A percentile compares a stretch with the other conserved stretches of the same genome.
Conservation (phyloP, 1,140 invertebrate species). For the Eueides isabella region DNA sequence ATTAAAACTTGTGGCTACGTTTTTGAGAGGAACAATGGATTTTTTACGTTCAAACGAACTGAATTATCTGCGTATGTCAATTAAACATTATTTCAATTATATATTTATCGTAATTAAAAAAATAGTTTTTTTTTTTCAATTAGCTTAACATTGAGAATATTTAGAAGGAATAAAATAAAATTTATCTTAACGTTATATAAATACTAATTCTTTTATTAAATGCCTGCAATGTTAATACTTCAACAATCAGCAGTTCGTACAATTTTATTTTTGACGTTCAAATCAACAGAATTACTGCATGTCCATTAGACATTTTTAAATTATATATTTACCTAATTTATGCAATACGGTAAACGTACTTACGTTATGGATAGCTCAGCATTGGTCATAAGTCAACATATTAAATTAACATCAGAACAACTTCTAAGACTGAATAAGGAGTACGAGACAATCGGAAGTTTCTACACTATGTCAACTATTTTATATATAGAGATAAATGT, state of each 20-base stretch:
- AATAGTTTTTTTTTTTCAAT: not conserved
- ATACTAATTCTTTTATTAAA: not conserved
- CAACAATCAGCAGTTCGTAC: no score
- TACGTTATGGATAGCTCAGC: no score
- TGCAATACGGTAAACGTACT: no score
- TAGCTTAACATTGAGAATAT: not conserved
- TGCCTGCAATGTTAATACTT: no score
- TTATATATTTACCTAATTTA: no score
- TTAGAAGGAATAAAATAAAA: no score
- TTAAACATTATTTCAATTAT: constrained; percentile 10
- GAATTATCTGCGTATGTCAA: constrained; percentile 21
- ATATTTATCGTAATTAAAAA: not conserved
- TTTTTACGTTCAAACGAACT: constrained; percentile 39
- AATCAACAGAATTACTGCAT: no score
- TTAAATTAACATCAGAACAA: not conserved
- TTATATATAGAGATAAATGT: not conserved
- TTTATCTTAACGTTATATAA: no score
- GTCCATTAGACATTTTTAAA: no score
- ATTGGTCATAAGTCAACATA: not conserved
- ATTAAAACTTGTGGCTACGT: constrained; percentile 62
- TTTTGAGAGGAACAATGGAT: constrained; percentile 57
- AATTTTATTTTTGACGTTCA: no score
- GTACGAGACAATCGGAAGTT: not conserved
- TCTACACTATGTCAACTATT: not conserved
- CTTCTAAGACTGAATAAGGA: not conserved